phyloP scores from a whole-genome alignment of 2,888 invertebrate genomes.

The Mamestra brassicae region DNA sequence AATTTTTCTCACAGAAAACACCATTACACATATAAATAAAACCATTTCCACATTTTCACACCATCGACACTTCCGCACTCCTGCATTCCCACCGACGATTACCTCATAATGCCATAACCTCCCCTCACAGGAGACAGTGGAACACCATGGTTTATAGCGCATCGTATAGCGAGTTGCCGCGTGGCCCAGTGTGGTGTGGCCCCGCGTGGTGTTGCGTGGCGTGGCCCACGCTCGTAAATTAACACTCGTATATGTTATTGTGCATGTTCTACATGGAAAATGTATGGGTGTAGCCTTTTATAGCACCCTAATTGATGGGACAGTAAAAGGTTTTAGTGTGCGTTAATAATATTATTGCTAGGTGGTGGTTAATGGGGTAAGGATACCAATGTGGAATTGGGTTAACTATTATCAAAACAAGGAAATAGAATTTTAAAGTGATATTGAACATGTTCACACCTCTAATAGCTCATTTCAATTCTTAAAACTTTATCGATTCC shows the following conservation, averaged over 20 bases:
- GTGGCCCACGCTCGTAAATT: conserved; percentile 58
- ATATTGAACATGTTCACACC: background rate
- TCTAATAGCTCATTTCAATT: too few relatives aligned
- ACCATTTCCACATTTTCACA: conserved; percentile 43
- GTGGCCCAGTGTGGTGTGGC: conserved; percentile 42
- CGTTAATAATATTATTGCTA: conserved; percentile 38
- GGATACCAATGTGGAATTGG: background rate
- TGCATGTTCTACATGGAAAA: conserved; percentile 46
- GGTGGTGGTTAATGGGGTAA: conserved; percentile 15
- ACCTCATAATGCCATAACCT: conserved; percentile 46
- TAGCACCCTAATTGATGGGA: conserved; percentile 48
- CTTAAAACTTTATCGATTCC: too few relatives aligned
- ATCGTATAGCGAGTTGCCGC: conserved; percentile 52
- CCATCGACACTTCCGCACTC: conserved; percentile 16
- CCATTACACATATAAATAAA: background rate
- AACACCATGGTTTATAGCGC: conserved; percentile 51
- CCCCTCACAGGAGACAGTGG: conserved; percentile 51
- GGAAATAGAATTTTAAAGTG: background rate
- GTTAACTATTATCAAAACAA: conserved; percentile 8
- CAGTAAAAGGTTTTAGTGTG: conserved; percentile 45
- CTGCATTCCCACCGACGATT: conserved; percentile 18
- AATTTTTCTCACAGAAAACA: background rate
- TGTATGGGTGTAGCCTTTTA: conserved; percentile 55
- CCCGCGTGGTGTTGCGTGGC: conserved; percentile 40
- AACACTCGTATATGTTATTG: conserved; percentile 65